Percentiles rank a stretch among this genome's conserved stretches.
Conservation (phyloP, 2,113 vertebrate species). For the Hemichromis elongatus region DNA sequence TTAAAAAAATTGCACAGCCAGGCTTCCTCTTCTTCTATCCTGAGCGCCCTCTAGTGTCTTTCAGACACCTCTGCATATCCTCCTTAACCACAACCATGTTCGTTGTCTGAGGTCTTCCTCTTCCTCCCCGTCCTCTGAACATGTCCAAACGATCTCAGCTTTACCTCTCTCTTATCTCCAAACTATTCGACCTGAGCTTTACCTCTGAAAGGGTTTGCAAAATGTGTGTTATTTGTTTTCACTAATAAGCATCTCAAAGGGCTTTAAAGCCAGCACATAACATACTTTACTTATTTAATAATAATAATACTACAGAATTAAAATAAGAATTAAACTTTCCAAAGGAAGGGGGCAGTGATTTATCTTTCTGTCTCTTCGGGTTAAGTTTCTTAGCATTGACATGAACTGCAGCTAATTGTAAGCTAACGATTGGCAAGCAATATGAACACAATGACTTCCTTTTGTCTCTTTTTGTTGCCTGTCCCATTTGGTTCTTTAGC, state of each 20-base stretch:
- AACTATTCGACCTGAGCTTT: background rate
- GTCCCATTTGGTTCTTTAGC: too few species aligned
- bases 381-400: background rate
- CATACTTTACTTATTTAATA: too few species aligned
- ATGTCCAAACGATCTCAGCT: fast-evolving
- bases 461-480: too few species aligned
- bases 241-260: background rate
- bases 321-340: background rate
- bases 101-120: background rate
- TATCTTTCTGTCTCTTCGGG: background rate
- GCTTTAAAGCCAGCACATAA: too few species aligned
- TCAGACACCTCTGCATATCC: background rate
- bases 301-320: too few species aligned
- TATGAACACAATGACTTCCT: fast-evolving
- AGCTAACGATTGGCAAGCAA: background rate
- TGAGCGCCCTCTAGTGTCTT: background rate
- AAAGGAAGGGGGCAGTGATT: background rate
- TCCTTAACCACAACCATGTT: background rate
- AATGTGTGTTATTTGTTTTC: background rate
- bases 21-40: background rate
- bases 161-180: fast-evolving
- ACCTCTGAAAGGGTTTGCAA: background rate
- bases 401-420: background rate
- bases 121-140: background rate
- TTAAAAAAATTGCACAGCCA: background rate